Evolutionary conservation across 2,888 invertebrate genomes (phyloP), one percentile per base, ranked within the genome.

Genomic region (Ectemnius continuus): DNA sequence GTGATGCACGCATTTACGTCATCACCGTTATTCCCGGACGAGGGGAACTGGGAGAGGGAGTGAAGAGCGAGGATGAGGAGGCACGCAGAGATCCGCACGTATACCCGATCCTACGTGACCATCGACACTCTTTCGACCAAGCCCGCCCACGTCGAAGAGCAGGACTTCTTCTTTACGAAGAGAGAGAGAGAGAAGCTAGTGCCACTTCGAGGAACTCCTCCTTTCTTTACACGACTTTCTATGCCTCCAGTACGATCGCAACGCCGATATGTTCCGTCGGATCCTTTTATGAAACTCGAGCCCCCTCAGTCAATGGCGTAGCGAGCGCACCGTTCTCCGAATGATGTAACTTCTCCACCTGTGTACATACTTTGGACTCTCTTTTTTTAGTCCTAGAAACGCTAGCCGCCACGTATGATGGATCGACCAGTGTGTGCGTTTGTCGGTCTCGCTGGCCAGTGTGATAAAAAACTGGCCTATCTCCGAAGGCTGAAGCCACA

Each of bases 71-170:
- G 60, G 28, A 59, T 58, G 47, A 18, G 26, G 63, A 4, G 26
- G 16, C 20, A 56, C 63, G 63, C 48, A 5, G 56, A 48, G 14
- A 63, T 20, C 14, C 56, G 63, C 56, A 52, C 63, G 63, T 63
- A 63, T 26, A 36, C n/a, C 14, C 14, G 16, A 14, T 63, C 26
- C 16, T 20, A 48, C 63, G 63, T 63, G 63, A 63, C 52, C 46
- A 47, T 26, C 20, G 14, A 13, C 14, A n/a, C 13, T 23, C 58
- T 20, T 58, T 58, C 23, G 13, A 14, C 16, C n/a, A 14, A 14
- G 28, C 36, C 60, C 28, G n/a, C 60, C 20, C 26, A 13, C 14
- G 4, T 14, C 13, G 14, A n/a, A 2, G 6, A 36, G 11, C 8
- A 52, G 23, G 14, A 52, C 16, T 52, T 52, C 14, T 16, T 16